These are phyloP conservation scores for Phyllostomus discolor DNA, from an alignment of 2,113 vertebrate genomes.

Conservation along the genomic window DNA sequence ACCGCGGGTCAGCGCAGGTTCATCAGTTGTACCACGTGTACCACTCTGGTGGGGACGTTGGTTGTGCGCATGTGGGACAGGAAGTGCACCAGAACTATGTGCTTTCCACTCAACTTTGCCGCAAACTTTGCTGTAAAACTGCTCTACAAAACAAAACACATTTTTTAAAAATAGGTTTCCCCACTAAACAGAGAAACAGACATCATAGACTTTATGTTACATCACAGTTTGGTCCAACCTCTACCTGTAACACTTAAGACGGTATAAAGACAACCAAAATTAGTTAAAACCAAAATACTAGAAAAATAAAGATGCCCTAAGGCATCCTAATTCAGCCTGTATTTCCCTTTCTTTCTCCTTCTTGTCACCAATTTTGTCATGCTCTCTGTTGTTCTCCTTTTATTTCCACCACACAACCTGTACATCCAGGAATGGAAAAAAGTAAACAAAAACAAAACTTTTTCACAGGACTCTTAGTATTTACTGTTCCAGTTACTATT, in stretches of 20 bases:
- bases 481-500: not conserved
- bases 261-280: not conserved
- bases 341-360: not conserved
- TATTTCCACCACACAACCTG: not conserved
- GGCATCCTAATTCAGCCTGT: not conserved
- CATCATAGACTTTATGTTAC: not conserved
- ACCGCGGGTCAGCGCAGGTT: not conserved
- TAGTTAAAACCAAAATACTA: not conserved
- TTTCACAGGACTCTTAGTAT: not conserved
- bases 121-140: not conserved
- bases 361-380: not conserved
- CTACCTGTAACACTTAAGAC: not conserved
- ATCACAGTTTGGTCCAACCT: not conserved
- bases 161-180: not conserved
- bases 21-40: not conserved
- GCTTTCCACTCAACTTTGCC: not conserved
- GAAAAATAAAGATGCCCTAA: not conserved
- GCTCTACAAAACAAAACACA: not conserved
- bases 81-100: not conserved
- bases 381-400: not conserved
- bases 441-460: not conserved
- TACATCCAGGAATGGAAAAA: not conserved
- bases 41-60: not conserved
- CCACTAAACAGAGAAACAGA: not conserved
- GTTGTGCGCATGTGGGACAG: rapidly evolving